Evolutionary conservation across 2,797 vertebrate species (phyloP), one percentile per base, ranked within the genome.

Genomic region (Acrocephalus scirpaceus): DNA sequence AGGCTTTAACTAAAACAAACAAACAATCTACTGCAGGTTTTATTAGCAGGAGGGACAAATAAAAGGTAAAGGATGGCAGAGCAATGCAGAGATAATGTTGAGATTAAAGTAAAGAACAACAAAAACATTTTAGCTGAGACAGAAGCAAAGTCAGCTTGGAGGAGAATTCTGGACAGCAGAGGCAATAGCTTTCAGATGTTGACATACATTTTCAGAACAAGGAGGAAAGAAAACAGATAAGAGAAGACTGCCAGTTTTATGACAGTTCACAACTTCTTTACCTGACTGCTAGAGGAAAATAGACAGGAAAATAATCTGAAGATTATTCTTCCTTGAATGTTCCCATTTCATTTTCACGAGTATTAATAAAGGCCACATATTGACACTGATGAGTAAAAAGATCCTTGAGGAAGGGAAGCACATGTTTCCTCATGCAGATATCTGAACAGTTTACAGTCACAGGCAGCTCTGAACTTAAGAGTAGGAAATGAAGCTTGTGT

Each of bases 401-500:
- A 90, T 92, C 69, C 82, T 96, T 91, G 71, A 92, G 73, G 71
- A 95, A 96, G 65, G 93, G 93, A 96, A 95, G 62, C 86, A 75
- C 1, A 2, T 77, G 70, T 95, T 93, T 90, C 75, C 73, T 88
- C 2, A 4, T 20, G 50, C n/a, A 88, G 88, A 72, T 69, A 83
- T 92, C 76, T n/a, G 42, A 93, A 86, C 65, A 85, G 80, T 56
- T 85, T 54, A 79, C 47, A 91, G 60, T 84, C 75, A 81, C 30
- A 72, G 86, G 60, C 34, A 10, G 66, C 89, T 95, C 92, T 66
- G 76, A 86, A 88, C 70, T 74, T 75, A 77, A 90, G 58, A 90
- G 64, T 85, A 95, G 95, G 93, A 95, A 97, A 97, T 82, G 78
- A 88, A 94, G 40, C 73, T 80, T 67, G 51, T 85, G 94, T 86